phyloP scores from a whole-genome alignment of 2,797 vertebrate genomes.

The Hoplostethus mediterraneus region DNA sequence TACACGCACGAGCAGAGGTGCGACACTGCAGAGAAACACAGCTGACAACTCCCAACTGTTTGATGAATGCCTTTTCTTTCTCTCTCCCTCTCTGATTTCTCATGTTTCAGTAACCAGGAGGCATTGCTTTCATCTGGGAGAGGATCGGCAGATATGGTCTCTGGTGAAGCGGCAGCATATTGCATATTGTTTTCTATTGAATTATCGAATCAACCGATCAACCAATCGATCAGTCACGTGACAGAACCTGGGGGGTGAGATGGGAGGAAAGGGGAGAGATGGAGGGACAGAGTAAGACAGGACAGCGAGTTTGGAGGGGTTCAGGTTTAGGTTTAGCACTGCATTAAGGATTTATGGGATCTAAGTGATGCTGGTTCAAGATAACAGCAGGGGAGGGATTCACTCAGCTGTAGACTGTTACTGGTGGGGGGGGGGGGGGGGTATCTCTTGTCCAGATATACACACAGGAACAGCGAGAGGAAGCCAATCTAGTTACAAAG shows the following conservation, averaged over 20 bases:
- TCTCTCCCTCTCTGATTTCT: slow-evolving; percentile 48
- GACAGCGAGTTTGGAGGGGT: slow-evolving; percentile 44
- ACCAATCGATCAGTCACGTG: slow-evolving; percentile 29
- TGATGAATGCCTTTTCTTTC: slow-evolving; percentile 61
- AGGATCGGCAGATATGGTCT: slow-evolving; percentile 18
- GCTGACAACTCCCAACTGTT: slow-evolving; percentile 51
- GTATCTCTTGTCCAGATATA: slow-evolving; percentile 14
- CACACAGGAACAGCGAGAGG: slow-evolving; percentile 3
- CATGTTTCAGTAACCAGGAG: slow-evolving; percentile 56
- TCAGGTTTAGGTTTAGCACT: slow-evolving; percentile 22
- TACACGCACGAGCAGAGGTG: slow-evolving; percentile 31
- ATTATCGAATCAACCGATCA: slow-evolving; percentile 28
- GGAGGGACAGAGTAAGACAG: slow-evolving; percentile 13
- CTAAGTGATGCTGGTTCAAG: slow-evolving; percentile 66
- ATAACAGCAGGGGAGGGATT: slow-evolving; percentile 55
- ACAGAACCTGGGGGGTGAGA: too few relatives aligned
- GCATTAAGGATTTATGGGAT: slow-evolving; percentile 69
- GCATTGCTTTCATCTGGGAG: slow-evolving; percentile 47
- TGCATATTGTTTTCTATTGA: slow-evolving; percentile 32
- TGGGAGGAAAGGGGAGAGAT: neutral
- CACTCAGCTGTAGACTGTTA: slow-evolving; percentile 33
- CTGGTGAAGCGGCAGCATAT: neutral
- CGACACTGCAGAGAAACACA: slow-evolving; percentile 18
- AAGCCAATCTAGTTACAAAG: neutral
- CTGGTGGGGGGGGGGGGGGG: slow-evolving; percentile 29